Evolutionary conservation across 2,888 invertebrate species (phyloP), one percentile per base, ranked within the genome.

Genomic region (Philhelius pedissequus): DNA sequence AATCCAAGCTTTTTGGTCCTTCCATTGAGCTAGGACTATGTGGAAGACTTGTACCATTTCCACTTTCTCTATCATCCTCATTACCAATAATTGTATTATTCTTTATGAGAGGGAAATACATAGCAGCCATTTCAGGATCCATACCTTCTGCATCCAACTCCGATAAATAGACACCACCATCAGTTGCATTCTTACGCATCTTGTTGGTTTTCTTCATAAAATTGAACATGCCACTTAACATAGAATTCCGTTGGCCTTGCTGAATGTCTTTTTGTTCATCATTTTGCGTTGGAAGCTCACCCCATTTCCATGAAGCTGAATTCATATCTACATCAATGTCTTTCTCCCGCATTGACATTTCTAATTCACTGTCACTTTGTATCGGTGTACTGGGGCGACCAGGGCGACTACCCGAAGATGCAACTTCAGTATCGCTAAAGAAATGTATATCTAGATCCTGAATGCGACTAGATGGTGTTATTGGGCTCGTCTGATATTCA

Each of bases 61-160:
- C 99, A 82, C 98, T 98, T 92, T 99, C 98, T 87, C 96, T 96
- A 93, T 99, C 99, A 91, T 97, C 97, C 87, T 98, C 98, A 83
- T 96, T 87, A 30, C 58, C 43, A 45, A 48, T 43, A 62, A 68
- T 11, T 60, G 71, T 54, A 5, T 82, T 66, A n/a, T 86, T 86
- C 9, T 84, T 86, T 4, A 88, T 87, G 15, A 94, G 91, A 88
- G 97, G 94, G 92, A 99, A 94, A 93, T 98, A 96, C 88, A 98
- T 93, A 89, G 97, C 94, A 87, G 97, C 95, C 86, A 97, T 94
- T 91, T 98, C 97, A n/a, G 98, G 98, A 91, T 98, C 97, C 92
- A 98, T 94, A 88, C 95, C 95, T 66, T 97, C 97, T 30, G 96
- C 94, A 90, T 97, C 97, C 70, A 90, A 93, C 89, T 99, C 98